These are phyloP conservation scores for Andrena praecox DNA, from an alignment of 2,888 invertebrate species.

Conservation along the genomic window DNA sequence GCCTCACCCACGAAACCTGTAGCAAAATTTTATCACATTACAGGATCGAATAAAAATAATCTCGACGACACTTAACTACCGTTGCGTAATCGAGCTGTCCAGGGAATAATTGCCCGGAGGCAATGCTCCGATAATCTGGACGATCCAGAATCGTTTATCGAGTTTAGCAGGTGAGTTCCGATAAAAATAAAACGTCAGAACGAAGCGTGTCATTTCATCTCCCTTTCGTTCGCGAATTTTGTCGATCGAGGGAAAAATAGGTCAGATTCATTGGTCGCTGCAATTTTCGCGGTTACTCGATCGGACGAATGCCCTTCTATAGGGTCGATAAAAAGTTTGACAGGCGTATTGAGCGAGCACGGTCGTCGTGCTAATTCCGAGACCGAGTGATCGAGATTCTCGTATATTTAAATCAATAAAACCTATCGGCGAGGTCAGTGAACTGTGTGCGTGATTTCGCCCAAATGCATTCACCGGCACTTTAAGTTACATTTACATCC, in stretches of 20 bases:
- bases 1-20: constrained; percentile 92
- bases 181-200: neutral
- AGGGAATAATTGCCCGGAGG: neutral
- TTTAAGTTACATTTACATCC: constrained; percentile 47
- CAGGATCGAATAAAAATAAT: neutral
- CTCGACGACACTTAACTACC: neutral
- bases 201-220: neutral
- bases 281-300: constrained; percentile 31
- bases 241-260: constrained; percentile 11
- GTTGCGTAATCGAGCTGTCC: neutral
- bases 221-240: neutral
- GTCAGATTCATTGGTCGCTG: neutral
- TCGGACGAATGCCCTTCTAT: constrained; percentile 1
- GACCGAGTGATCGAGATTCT: neutral
- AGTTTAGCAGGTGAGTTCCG: neutral
- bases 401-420: constrained; percentile 21
- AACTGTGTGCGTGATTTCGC: constrained; percentile 43
- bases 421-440: constrained; percentile 29
- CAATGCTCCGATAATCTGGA: neutral
- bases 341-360: neutral
- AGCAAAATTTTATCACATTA: constrained; percentile 6
- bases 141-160: neutral
- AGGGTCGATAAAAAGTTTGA: constrained; percentile 29
- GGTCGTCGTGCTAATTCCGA: constrained; percentile 19
- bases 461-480: constrained; percentile 14